phyloP scores from a whole-genome alignment of 2,113 vertebrate genomes.

The Isichthys henryi region DNA sequence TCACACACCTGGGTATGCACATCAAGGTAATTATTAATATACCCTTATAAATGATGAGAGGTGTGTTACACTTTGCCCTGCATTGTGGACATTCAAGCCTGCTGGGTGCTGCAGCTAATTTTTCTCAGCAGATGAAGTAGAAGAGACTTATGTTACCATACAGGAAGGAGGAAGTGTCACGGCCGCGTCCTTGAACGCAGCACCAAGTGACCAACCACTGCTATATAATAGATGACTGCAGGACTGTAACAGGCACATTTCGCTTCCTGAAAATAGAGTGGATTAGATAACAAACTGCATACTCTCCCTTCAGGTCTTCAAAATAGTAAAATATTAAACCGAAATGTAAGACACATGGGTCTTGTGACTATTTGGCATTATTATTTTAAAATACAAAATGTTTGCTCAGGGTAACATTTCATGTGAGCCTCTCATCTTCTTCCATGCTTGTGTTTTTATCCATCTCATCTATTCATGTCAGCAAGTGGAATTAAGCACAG shows the following conservation, averaged over 20 bases:
- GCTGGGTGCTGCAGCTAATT: background rate
- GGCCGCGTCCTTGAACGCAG: background rate
- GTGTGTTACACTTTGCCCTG: background rate
- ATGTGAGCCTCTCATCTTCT: background rate
- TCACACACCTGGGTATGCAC: background rate
- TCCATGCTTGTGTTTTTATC: background rate
- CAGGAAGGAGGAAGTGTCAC: background rate
- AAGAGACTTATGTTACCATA: background rate
- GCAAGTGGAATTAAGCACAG: background rate
- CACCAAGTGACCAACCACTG: background rate
- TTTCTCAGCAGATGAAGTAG: background rate
- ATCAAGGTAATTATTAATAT: background rate
- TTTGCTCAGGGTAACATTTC: background rate
- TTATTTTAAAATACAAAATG: background rate
- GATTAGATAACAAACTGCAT: background rate
- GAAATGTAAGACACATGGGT: background rate
- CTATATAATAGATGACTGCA: background rate
- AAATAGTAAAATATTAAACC: background rate
- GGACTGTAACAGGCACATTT: background rate
- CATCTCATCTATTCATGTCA: background rate
- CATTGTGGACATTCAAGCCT: background rate
- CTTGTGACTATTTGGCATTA: background rate
- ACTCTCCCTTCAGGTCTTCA: background rate
- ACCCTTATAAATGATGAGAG: background rate
- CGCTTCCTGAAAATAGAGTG: background rate